Base-by-base conservation (phyloP, 2,888 invertebrate species). In the Macrophya annulata region DNA sequence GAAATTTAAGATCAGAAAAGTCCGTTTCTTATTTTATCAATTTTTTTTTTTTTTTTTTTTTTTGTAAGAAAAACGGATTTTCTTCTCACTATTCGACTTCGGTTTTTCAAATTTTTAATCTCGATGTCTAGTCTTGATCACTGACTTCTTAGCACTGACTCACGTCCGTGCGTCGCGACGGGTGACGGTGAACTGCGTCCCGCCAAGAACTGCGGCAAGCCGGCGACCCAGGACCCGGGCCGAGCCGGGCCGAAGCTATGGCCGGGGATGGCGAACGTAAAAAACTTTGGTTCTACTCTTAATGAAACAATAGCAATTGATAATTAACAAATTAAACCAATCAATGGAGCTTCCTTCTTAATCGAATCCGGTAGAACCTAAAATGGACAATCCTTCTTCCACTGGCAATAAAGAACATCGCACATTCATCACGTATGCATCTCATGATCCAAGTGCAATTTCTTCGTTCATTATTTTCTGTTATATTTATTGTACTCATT, bases 161-260 rank as follows among this genome's bases (percentile, higher is more conserved):
- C 6, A 62, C 81, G 43, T 83, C 83, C 83, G 83, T 71, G 68
- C 68, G 48, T 51, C 68, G 48, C 65, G 68, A 48, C 68, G 83
- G 48, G 25, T 83, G 68, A 83, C 83, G 83, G 83, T 68, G 83
- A 83, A 83, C 83, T 83, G 83, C 68, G 83, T 48, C 71, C 83
- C 83, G 68, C 68, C 48, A 71, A 83, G 71, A 71, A 83, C 83
- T 83, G 55, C 83, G 83, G 82, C 82, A 65, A 65, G 82, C 82
- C 65, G 62, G 21, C 65, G 79, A 79, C 65, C 68, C 83, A 83
- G 83, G 68, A 83, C 83, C 83, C 83, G 83, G 83, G 83, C 83
- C 83, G 83, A 83, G 65, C 83, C 83, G 83, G 71, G 83, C 68
- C 83, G 68, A 71, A 71, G 83, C 83, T 83, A 62, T 40, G 83